Conservation (phyloP, 1,140 invertebrate genomes). For the Hormaphis cornu region DNA sequence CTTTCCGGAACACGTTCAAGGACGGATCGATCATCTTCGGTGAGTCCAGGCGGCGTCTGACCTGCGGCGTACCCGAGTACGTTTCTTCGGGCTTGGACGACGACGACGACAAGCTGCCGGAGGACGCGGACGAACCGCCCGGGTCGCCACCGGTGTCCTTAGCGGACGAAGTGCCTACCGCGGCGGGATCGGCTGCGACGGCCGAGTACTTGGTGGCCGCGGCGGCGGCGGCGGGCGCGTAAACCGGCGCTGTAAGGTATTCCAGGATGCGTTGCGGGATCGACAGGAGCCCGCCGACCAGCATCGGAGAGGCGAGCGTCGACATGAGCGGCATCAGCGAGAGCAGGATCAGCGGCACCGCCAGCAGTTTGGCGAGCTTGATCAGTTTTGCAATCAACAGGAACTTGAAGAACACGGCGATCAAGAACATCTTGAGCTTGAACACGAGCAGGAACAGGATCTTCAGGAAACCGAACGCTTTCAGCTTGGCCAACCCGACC, state of each 20-base stretch:
- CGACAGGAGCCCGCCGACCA: not conserved
- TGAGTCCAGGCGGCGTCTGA: not conserved
- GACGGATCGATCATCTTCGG: not conserved
- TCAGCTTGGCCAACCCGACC: slow-evolving; percentile 27
- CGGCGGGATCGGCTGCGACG: not conserved
- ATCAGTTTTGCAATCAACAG: slow-evolving; percentile 29
- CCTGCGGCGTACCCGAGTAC: no score
- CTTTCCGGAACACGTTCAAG: not conserved
- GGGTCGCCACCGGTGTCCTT: not conserved
- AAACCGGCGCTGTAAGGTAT: not conserved
- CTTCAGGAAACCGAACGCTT: slow-evolving; percentile 31
- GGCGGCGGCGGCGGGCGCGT: not conserved
- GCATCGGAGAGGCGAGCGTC: not conserved
- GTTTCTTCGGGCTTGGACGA: not conserved
- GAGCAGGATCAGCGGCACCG: slow-evolving; percentile 19
- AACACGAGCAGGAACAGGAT: slow-evolving; percentile 27
- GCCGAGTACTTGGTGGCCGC: not conserved
- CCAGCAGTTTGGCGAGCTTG: slow-evolving; percentile 28
- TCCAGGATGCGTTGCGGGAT: not conserved
- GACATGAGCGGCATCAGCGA: slow-evolving; percentile 6
- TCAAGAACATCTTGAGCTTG: slow-evolving; percentile 30
- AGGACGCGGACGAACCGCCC: not conserved
- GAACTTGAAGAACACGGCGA: slow-evolving; percentile 31
- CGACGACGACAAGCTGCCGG: not conserved
- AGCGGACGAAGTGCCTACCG: no score